phyloP scores from a whole-genome alignment of 2,797 vertebrate genomes.

The Cuculus canorus region DNA sequence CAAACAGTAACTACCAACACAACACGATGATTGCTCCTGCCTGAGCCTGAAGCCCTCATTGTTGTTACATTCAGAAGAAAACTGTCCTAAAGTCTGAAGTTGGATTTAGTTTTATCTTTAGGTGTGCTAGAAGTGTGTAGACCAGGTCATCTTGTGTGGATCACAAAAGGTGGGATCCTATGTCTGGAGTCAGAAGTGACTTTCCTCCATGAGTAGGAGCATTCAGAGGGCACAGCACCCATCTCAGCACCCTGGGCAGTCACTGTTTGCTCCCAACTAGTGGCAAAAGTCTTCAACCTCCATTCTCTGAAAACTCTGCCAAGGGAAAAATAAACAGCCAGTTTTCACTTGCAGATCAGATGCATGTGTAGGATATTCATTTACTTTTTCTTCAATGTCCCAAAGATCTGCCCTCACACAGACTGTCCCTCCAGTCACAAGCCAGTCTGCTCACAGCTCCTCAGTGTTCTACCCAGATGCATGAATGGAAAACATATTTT shows the following conservation, averaged over 20 bases:
- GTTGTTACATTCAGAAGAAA: background rate
- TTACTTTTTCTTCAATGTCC: background rate
- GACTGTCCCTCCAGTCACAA: background rate
- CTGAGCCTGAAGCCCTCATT: background rate
- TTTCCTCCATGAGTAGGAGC: background rate
- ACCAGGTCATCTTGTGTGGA: background rate
- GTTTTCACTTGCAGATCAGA: background rate
- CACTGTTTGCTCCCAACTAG: background rate
- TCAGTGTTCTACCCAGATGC: background rate
- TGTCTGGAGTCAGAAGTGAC: background rate
- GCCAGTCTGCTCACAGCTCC: background rate
- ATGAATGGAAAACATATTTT: background rate
- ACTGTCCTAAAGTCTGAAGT: background rate
- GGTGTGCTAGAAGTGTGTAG: background rate
- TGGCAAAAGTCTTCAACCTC: background rate
- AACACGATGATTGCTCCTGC: background rate
- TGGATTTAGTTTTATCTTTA: background rate
- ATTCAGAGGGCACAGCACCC: background rate
- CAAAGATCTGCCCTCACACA: background rate
- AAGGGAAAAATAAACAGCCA: background rate
- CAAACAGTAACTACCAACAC: background rate
- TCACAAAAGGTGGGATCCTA: background rate
- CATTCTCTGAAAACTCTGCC: background rate
- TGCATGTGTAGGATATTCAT: background rate
- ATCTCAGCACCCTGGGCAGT: background rate